A percentile compares a stretch with the other conserved stretches of the same genome.
Evolutionary conservation across 35 echinoderm and acorn worm genomes (phyloP).

Genomic region (Eucidaris tribuloides): DNA sequence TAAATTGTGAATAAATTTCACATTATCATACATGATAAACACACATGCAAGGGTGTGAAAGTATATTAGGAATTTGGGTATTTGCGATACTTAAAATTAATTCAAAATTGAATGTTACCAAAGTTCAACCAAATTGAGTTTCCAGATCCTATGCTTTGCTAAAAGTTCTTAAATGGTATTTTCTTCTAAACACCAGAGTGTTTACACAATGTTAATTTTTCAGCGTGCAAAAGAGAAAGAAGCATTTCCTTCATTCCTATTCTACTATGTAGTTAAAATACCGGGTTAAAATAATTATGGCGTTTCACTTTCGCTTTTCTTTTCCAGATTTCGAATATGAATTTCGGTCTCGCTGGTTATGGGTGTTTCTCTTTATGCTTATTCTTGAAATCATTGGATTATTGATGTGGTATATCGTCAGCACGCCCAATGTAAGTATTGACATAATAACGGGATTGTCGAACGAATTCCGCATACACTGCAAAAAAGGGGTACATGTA

Average conservation of each 20-base stretch:
- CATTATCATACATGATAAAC: too few relatives aligned
- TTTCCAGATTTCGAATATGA: background rate
- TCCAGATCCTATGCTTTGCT: background rate
- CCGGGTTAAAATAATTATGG: background rate
- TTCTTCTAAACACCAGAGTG: background rate
- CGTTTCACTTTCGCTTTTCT: background rate
- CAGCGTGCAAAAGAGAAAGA: background rate
- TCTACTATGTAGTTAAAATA: too few relatives aligned
- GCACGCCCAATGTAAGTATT: background rate
- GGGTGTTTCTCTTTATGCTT: conserved; percentile 15
- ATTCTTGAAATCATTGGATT: background rate
- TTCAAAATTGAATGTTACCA: too few relatives aligned
- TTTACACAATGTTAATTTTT: background rate
- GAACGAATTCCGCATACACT: too few relatives aligned
- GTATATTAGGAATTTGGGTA: too few relatives aligned
- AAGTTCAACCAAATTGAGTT: background rate
- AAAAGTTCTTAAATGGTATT: background rate
- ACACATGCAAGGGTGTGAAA: too few relatives aligned
- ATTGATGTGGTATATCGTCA: conserved; percentile 20
- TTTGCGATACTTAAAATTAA: too few relatives aligned
- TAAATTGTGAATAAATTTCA: too few relatives aligned
- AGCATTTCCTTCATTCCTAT: background rate
- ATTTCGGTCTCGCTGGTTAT: conserved; percentile 59
- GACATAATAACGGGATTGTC: too few relatives aligned
- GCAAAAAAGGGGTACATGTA: too few relatives aligned